A percentile compares a stretch with the other conserved stretches of the same genome.
Evolutionary conservation across 1,140 invertebrate species (phyloP).

Genomic region (Dysdera silvatica): DNA sequence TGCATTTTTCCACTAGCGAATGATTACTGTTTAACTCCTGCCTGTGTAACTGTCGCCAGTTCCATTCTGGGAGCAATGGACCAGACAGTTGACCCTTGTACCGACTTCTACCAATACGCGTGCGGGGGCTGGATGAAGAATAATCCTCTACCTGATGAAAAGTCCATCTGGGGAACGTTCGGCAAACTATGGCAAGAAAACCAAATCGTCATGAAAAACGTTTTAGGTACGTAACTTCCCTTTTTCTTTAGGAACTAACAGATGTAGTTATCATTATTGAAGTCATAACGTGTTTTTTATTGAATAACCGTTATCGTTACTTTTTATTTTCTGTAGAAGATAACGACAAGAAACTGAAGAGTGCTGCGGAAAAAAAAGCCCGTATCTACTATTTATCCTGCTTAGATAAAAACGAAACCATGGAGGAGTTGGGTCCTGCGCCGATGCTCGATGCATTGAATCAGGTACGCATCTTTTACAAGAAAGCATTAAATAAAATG

Average conservation of each 20-base stretch:
- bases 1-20: too few relatives aligned
- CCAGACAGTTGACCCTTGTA: constrained; percentile 68
- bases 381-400: constrained; percentile 86
- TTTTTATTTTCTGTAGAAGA: constrained; percentile 20
- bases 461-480: constrained; percentile 46
- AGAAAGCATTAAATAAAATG: too few relatives aligned
- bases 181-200: constrained; percentile 86
- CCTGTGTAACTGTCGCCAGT: constrained; percentile 77
- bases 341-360: constrained; percentile 40
- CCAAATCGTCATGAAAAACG: constrained; percentile 82
- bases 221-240: constrained; percentile 52
- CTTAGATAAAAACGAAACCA: constrained; percentile 83
- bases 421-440: constrained; percentile 68
- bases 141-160: constrained; percentile 81
- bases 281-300: too few relatives aligned
- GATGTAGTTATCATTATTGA: background rate
- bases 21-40: constrained; percentile 62
- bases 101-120: constrained; percentile 89
- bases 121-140: constrained; percentile 87
- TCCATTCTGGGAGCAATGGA: constrained; percentile 78
- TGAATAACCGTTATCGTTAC: too few relatives aligned
- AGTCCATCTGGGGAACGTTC: constrained; percentile 92
- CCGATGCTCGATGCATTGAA: constrained; percentile 70
- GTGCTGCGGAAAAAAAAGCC: constrained; percentile 77
- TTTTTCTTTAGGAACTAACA: background rate